These are phyloP conservation scores for Psittacula echo DNA, from an alignment of 2,797 vertebrate genomes.

Conservation along the genomic window DNA sequence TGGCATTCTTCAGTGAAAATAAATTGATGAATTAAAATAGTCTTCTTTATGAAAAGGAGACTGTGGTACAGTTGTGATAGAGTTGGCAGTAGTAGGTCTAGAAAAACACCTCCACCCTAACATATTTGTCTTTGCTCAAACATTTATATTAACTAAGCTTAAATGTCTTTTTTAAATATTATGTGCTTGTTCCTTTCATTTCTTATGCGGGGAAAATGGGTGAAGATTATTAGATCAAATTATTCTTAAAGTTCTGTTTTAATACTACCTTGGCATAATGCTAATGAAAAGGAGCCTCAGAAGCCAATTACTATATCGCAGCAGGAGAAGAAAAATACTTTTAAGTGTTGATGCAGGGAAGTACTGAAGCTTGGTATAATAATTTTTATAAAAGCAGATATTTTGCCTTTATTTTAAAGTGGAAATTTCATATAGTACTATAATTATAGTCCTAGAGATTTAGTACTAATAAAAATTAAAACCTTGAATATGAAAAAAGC, in stretches of 20 bases:
- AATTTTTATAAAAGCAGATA: neutral
- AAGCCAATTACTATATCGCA: neutral
- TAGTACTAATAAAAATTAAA: neutral
- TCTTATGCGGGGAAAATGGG: neutral
- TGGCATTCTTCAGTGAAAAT: neutral
- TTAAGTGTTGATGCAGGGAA: neutral
- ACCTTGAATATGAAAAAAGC: neutral
- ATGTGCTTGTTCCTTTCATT: neutral
- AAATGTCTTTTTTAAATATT: neutral
- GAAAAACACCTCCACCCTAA: neutral
- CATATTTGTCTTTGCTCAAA: neutral
- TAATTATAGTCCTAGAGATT: neutral
- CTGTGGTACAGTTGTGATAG: rapidly evolving
- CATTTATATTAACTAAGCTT: neutral
- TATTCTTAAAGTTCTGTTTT: neutral
- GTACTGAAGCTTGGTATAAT: neutral
- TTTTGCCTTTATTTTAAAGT: neutral
- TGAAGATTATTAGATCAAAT: neutral
- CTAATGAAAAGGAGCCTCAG: neutral
- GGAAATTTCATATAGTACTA: neutral
- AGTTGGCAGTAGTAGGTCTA: neutral
- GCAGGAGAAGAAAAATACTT: neutral
- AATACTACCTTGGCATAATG: neutral
- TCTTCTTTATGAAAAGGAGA: neutral
- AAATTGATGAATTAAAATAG: neutral